Evolutionary conservation across 2,888 invertebrate species (phyloP), one percentile per base, ranked within the genome.

Genomic region (Rutpela maculata): DNA sequence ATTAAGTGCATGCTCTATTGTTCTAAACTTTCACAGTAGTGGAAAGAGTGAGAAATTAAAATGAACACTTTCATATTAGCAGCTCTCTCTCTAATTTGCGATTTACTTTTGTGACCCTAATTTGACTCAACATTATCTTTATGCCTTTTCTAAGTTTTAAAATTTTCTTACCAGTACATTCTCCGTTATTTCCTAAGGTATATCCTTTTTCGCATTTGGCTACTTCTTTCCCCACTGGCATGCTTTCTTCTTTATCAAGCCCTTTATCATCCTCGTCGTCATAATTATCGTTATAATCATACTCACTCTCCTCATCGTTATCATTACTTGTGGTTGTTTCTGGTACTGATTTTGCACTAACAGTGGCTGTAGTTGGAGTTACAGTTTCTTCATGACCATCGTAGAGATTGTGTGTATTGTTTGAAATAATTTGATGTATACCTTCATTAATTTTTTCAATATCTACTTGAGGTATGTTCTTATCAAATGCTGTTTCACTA

Each of bases 131-230:
- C n/a, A n/a, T 0, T 43, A 38, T 19, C 11, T 26, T 22, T 69
- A 75, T 73, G 75, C 75, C 71, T 78, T 75, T 78, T 67, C 70
- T 72, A 77, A 70, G 60, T 60, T 50, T 10, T 18, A 26, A 9
- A 63, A 59, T 38, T 57, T 18, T 62, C 88, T 84, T 81, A 90
- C 90, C 91, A 73, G 86, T 74, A 79, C 91, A 91, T 70, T 89
- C 90, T 59, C 89, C 90, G 35, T 90, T 88, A 0, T 90, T 89
- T 81, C 91, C 90, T 73, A 91, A 86, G 50, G 85, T 88, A 81
- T 89, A 93, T 1, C 91, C 91, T 1, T 62, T 66, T 43, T 79
- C 72, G 55, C 82, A 82, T 68, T 77, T 76, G 15, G 75, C 69
- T 10, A 76, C 70, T 50, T 77, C 73, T 3, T 75, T 75, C 17